Evolutionary conservation across 2,888 invertebrate species (phyloP).

Genomic region (Trichacis sp.): DNA sequence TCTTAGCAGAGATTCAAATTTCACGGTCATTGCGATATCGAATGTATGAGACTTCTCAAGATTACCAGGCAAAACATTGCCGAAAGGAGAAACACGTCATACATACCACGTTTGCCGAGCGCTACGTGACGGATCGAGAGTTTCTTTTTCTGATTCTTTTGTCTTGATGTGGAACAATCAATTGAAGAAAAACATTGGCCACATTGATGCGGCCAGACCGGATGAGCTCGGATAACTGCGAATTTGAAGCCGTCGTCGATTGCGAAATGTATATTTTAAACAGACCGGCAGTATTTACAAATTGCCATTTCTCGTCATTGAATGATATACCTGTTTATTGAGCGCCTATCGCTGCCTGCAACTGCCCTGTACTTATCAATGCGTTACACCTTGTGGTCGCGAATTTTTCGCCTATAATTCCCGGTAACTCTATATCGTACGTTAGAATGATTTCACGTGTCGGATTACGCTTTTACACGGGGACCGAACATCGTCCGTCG

Average conservation of each 20-base stretch:
- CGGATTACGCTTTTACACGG: constrained; percentile 53
- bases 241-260: not conserved
- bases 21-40: constrained; percentile 4
- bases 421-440: constrained; percentile 58
- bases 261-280: not conserved
- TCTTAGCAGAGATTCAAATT: constrained; percentile 8
- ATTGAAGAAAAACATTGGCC: not conserved
- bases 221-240: not conserved
- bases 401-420: constrained; percentile 53
- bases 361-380: constrained; percentile 6
- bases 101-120: constrained; percentile 5
- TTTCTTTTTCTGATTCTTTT: not conserved
- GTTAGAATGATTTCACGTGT: constrained; percentile 63
- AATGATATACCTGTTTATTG: constrained; percentile 2
- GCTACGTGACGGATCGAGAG: constrained; percentile 1
- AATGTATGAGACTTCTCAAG: constrained; percentile 8
- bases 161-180: not conserved
- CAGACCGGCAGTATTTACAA: not conserved
- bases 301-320: not conserved
- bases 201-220: not conserved
- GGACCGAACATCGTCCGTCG: constrained; percentile 33
- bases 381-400: constrained; percentile 32
- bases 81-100: constrained; percentile 6
- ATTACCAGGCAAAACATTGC: not conserved
- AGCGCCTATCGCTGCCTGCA: not conserved